Percentiles rank a stretch among this genome's conserved stretches.
Conservation (phyloP, 2,888 invertebrate genomes). For the Nowickia ferox region DNA sequence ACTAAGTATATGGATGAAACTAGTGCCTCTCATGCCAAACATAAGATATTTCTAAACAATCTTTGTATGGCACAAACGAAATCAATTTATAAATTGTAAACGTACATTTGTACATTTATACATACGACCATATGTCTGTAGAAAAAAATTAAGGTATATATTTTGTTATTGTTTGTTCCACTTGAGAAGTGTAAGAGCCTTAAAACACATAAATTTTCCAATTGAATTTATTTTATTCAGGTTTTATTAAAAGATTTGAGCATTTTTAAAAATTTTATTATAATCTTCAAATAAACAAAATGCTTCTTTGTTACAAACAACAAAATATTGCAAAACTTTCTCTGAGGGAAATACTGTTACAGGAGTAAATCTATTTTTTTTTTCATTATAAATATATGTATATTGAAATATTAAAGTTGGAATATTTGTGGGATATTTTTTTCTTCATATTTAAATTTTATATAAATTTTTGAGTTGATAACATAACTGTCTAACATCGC, state of each 20-base stretch:
- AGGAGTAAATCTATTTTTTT: no score
- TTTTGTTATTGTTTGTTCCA: slow-evolving; percentile 8
- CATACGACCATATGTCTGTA: slow-evolving; percentile 1
- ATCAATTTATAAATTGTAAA: slow-evolving; percentile 65
- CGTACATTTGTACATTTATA: background rate
- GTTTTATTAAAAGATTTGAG: slow-evolving; percentile 9
- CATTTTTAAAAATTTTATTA: background rate
- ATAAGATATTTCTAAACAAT: slow-evolving; percentile 35
- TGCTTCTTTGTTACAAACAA: background rate
- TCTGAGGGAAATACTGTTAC: no score
- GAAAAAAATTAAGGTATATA: background rate
- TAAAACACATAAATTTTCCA: background rate
- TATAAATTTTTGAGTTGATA: no score
- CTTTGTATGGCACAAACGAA: slow-evolving; percentile 29
- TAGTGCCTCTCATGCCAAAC: slow-evolving; percentile 56
- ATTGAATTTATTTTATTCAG: background rate
- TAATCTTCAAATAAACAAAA: background rate
- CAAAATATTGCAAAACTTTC: no score
- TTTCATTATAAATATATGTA: no score
- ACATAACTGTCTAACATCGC: no score
- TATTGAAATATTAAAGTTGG: no score
- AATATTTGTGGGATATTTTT: no score
- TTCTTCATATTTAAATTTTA: no score
- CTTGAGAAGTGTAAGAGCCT: slow-evolving; percentile 8
- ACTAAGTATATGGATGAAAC: slow-evolving; percentile 26